Percentiles rank a stretch among this genome's conserved stretches.
Evolutionary conservation across 2,888 invertebrate species (phyloP).

Genomic region (Horisme vitalbata): DNA sequence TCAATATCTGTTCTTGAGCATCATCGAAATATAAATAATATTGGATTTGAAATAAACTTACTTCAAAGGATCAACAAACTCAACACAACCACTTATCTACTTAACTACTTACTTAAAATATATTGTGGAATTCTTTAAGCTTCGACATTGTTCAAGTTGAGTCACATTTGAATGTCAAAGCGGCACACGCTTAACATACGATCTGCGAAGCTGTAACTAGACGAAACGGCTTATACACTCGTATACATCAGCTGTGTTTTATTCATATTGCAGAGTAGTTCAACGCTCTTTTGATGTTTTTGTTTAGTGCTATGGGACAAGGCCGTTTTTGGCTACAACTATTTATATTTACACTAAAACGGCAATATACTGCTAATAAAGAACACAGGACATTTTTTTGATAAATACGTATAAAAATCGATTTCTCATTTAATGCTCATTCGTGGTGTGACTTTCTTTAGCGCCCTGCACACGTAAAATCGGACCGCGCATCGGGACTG

Average conservation of each 20-base stretch:
- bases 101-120: not conserved
- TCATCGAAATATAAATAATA: too few species aligned
- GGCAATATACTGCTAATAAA: too few species aligned
- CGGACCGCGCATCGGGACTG: too few species aligned
- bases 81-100: not conserved
- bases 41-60: too few species aligned
- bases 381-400: too few species aligned
- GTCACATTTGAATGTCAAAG: conserved; percentile 24
- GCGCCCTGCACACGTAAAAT: too few species aligned
- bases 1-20: too few species aligned
- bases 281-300: not conserved
- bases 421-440: too few species aligned
- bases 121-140: conserved; percentile 9
- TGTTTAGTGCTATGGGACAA: not conserved
- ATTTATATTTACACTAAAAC: too few species aligned
- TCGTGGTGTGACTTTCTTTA: too few species aligned
- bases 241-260: conserved; percentile 18
- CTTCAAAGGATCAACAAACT: not conserved
- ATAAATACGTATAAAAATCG: too few species aligned
- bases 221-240: conserved; percentile 17
- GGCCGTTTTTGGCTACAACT: too few species aligned
- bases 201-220: conserved; percentile 14
- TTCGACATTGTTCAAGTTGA: conserved; percentile 17
- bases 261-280: conserved; percentile 14
- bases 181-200: conserved; percentile 13